Percentiles rank a stretch among this genome's conserved stretches.
These are phyloP conservation scores for Coracias cyanogaster DNA, from an alignment of 2,797 vertebrate genomes.

Conservation along the genomic window DNA sequence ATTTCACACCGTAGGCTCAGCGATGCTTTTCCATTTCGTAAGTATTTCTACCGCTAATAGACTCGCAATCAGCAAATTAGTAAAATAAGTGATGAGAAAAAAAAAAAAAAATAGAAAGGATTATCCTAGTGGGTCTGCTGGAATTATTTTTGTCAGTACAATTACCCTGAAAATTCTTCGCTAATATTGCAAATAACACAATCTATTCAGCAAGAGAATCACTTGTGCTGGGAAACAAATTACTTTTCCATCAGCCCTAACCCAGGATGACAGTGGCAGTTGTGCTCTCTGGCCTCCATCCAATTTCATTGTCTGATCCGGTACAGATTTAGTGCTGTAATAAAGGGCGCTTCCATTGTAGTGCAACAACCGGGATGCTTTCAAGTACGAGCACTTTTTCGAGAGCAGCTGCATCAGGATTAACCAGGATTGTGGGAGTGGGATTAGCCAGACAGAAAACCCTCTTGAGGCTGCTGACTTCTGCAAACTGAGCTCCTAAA, in stretches of 20 bases:
- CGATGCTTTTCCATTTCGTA: constrained; percentile 43
- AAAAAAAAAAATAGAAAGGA: constrained; percentile 7
- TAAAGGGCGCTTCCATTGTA: constrained; percentile 63
- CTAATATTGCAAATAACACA: constrained; percentile 73
- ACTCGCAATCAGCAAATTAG: constrained; percentile 71
- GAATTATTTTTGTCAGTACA: constrained; percentile 72
- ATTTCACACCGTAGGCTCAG: constrained; percentile 38
- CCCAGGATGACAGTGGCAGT: constrained; percentile 75
- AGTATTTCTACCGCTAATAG: constrained; percentile 60
- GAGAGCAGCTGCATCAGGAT: constrained; percentile 71
- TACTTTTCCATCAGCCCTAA: constrained; percentile 78
- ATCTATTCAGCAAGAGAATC: constrained; percentile 66
- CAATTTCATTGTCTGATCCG: constrained; percentile 72
- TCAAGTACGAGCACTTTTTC: constrained; percentile 65
- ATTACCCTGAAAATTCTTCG: constrained; percentile 69
- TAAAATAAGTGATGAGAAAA: constrained; percentile 52
- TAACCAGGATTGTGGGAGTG: constrained; percentile 62
- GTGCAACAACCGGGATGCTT: constrained; percentile 69
- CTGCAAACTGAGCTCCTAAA: constrained; percentile 14
- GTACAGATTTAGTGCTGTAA: constrained; percentile 66
- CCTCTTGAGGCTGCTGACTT: constrained; percentile 43
- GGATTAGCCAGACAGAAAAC: constrained; percentile 60
- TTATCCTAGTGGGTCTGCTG: constrained; percentile 56
- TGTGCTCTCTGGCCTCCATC: constrained; percentile 69
- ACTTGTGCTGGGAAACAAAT: constrained; percentile 68